Conservation (phyloP, 2,888 invertebrate species). For the Hyposoter dolosus region DNA sequence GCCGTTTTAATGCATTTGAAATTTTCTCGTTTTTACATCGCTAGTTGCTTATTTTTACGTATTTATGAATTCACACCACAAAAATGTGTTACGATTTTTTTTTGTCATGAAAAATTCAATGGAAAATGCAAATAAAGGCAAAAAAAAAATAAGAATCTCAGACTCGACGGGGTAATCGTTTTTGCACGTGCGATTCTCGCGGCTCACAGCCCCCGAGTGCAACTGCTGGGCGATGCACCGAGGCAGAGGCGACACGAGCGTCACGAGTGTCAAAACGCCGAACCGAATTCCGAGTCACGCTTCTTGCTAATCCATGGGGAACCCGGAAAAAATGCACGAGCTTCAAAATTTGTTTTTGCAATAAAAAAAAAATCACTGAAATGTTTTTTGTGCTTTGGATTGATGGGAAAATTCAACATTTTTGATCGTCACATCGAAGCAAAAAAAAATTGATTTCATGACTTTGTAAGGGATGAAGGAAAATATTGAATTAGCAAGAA, state of each 20-base stretch:
- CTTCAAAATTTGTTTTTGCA: conserved; percentile 8
- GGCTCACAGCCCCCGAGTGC: conserved; percentile 48
- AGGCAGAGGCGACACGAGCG: conserved; percentile 8
- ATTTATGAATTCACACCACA: not conserved
- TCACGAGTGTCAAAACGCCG: conserved; percentile 18
- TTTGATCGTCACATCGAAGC: too few species aligned
- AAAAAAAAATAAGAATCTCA: not conserved
- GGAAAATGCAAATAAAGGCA: not conserved
- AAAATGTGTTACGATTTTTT: not conserved
- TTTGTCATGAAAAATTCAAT: not conserved
- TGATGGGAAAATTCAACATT: not conserved
- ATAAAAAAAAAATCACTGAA: not conserved
- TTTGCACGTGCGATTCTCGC: conserved; percentile 27
- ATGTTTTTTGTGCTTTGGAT: not conserved
- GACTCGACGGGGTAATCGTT: not conserved
- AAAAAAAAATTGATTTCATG: too few species aligned
- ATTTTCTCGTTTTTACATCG: too few species aligned
- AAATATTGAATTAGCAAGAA: too few species aligned
- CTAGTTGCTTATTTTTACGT: too few species aligned
- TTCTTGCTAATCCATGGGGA: not conserved
- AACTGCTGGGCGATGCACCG: not conserved
- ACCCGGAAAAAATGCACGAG: not conserved
- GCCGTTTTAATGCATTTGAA: too few species aligned
- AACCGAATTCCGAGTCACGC: not conserved
- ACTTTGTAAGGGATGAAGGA: too few species aligned